Percentiles rank a stretch among this genome's conserved stretches.
Conservation (phyloP, 2,888 invertebrate genomes). For the Aporophyla lueneburgensis region DNA sequence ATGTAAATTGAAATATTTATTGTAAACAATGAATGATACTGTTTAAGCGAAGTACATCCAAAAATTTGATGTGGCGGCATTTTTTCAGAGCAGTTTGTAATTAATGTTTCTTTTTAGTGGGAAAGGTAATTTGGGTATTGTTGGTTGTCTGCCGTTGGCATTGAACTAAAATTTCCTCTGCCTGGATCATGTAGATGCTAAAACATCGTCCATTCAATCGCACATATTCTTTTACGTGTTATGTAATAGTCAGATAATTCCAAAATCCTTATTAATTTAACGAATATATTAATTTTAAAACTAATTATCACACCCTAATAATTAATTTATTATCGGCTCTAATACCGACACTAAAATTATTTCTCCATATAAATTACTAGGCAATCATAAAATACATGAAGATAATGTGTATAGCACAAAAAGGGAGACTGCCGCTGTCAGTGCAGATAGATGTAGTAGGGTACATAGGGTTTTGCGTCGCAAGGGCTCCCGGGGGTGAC, state of each 20-base stretch:
- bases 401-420: constrained; percentile 67
- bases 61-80: not conserved
- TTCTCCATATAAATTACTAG: constrained; percentile 58
- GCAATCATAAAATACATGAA: constrained; percentile 68
- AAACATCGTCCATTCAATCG: not conserved
- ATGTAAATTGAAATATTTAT: constrained; percentile 47
- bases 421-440: constrained; percentile 66
- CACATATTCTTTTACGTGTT: not conserved
- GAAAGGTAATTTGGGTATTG: not conserved
- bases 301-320: no score
- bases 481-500: constrained; percentile 81
- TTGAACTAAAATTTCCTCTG: no score
- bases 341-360: not conserved
- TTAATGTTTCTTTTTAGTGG: not conserved
- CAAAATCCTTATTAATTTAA: not conserved
- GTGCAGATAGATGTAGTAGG: constrained; percentile 56
- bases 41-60: not conserved
- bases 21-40: constrained; percentile 16
- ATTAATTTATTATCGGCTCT: not conserved
- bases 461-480: constrained; percentile 69
- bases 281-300: not conserved
- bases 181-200: no score
- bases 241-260: no score
- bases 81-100: not conserved
- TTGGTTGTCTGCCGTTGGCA: not conserved